Conservation (phyloP, 2,113 vertebrate genomes). For the Phoenicopterus ruber region DNA sequence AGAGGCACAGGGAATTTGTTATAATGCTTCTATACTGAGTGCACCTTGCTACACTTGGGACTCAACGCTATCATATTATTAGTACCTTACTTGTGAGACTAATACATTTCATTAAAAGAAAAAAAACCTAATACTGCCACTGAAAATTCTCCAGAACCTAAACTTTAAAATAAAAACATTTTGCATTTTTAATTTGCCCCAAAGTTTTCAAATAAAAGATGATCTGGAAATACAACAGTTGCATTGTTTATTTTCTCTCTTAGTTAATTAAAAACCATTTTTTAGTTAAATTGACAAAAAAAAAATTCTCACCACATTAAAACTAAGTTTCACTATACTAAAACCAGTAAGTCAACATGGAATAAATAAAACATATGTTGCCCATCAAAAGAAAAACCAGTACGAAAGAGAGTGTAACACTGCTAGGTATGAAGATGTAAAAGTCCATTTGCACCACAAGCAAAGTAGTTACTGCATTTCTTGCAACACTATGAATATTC, state of each 20-base stretch:
- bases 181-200: neutral
- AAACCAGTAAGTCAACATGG: neutral
- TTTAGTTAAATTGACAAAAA: neutral
- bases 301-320: neutral
- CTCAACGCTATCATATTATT: neutral
- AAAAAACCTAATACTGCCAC: neutral
- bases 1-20: neutral
- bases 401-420: neutral
- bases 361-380: neutral
- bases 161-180: neutral
- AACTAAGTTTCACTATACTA: neutral
- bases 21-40: accelerated
- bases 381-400: neutral
- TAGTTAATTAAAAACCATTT: accelerated
- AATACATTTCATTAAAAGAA: neutral
- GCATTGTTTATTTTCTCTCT: neutral
- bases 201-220: neutral
- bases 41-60: neutral
- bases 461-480: neutral
- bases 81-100: neutral
- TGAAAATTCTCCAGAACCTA: neutral
- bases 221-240: neutral
- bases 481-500: neutral
- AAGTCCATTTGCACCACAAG: neutral
- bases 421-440: neutral